Percentiles rank a stretch among this genome's conserved stretches.
These are phyloP conservation scores for Apeira syringaria DNA, from an alignment of 2,888 invertebrate species.

Conservation along the genomic window DNA sequence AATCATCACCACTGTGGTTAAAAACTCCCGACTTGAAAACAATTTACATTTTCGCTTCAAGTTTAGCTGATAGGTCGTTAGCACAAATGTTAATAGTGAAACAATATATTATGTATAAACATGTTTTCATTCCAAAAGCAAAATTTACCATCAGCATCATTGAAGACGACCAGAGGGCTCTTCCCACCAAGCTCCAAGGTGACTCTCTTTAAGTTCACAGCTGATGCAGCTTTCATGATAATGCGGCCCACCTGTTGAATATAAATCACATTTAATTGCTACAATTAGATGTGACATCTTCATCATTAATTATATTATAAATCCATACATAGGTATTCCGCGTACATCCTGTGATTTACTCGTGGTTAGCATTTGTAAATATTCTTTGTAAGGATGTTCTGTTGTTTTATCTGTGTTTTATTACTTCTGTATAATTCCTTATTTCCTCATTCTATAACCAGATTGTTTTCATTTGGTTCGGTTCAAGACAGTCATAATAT, in stretches of 20 bases:
- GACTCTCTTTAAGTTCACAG: slow-evolving; percentile 91
- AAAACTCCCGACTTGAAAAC: too few species aligned
- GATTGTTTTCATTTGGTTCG: too few species aligned
- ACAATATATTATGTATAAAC: too few species aligned
- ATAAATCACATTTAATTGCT: neutral
- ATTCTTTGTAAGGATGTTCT: neutral
- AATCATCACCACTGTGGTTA: too few species aligned
- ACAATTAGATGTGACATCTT: neutral
- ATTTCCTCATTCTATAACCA: too few species aligned
- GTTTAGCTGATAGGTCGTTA: too few species aligned
- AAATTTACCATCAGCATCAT: slow-evolving; percentile 89
- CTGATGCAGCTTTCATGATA: slow-evolving; percentile 87
- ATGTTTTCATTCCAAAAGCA: too few species aligned
- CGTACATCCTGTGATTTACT: slow-evolving; percentile 2
- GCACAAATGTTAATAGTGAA: too few species aligned
- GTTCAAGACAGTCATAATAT: too few species aligned
- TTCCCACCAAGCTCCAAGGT: slow-evolving; percentile 95
- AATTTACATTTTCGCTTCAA: too few species aligned
- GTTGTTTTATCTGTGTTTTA: too few species aligned
- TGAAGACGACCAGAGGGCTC: slow-evolving; percentile 93
- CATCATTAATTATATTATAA: neutral
- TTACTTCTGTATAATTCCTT: too few species aligned
- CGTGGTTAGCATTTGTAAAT: neutral
- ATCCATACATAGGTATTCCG: slow-evolving; percentile 4
- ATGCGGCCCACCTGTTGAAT: slow-evolving; percentile 59